Conservation (phyloP, 2,888 invertebrate genomes). For the Cancer borealis region DNA sequence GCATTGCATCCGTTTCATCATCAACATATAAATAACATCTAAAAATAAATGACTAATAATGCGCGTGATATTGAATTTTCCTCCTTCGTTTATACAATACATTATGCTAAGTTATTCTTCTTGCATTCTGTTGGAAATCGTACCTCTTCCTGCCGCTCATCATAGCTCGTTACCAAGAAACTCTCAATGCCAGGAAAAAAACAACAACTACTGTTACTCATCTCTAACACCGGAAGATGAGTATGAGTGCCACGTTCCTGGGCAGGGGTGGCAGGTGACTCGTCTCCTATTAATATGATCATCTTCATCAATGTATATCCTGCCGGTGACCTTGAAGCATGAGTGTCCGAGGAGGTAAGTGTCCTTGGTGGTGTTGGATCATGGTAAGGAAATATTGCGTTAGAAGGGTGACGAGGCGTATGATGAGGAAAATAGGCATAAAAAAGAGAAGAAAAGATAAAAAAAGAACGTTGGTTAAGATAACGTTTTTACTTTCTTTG, state of each 20-base stretch:
- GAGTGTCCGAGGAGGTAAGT: conserved; percentile 7
- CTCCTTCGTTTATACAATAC: background rate
- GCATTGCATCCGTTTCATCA: background rate
- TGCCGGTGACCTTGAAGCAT: background rate
- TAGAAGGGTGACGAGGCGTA: background rate
- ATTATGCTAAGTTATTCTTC: background rate
- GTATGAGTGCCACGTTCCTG: background rate
- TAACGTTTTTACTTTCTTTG: background rate
- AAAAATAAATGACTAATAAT: no score
- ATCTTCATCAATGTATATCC: background rate
- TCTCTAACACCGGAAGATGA: background rate
- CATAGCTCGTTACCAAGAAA: background rate
- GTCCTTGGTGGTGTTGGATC: background rate
- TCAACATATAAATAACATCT: background rate
- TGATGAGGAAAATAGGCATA: background rate
- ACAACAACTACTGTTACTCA: background rate
- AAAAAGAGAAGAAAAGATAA: background rate
- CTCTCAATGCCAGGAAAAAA: background rate
- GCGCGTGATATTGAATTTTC: no score
- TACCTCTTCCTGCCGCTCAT: background rate
- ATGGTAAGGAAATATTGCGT: background rate
- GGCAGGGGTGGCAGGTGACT: background rate
- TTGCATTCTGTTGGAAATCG: background rate
- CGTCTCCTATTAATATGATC: background rate
- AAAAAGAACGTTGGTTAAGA: background rate